These are phyloP conservation scores for Megaceryle alcyon DNA, from an alignment of 2,797 vertebrate genomes.

Conservation along the genomic window DNA sequence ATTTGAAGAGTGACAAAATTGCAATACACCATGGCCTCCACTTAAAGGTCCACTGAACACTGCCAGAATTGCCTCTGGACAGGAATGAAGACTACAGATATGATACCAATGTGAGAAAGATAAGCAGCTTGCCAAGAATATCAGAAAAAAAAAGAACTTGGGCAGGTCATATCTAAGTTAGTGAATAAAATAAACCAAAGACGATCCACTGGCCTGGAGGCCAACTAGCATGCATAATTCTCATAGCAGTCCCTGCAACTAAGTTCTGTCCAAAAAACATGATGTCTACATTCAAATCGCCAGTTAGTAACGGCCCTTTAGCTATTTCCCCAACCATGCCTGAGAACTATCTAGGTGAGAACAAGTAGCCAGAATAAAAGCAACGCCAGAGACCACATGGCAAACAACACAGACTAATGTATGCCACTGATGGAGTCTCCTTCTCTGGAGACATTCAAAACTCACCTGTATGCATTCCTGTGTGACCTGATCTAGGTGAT, in stretches of 20 bases:
- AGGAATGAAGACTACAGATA: not conserved
- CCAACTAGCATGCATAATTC: not conserved
- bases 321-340: not conserved
- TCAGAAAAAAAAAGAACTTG: not conserved
- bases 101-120: not conserved
- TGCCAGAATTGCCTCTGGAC: not conserved
- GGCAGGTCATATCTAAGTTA: not conserved
- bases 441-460: too few relatives aligned
- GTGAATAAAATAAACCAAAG: not conserved
- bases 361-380: not conserved
- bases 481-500: too few relatives aligned
- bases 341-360: not conserved
- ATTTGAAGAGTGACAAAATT: not conserved
- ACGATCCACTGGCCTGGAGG: not conserved
- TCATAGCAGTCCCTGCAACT: not conserved
- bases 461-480: too few relatives aligned
- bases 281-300: not conserved
- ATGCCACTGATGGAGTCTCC: too few relatives aligned
- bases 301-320: not conserved
- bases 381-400: not conserved
- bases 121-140: not conserved
- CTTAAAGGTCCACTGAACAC: not conserved
- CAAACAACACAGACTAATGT: fast-evolving
- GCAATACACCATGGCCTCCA: not conserved
- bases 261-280: not conserved